Conservation (phyloP, 2,113 vertebrate species). For the Melospiza georgiana region DNA sequence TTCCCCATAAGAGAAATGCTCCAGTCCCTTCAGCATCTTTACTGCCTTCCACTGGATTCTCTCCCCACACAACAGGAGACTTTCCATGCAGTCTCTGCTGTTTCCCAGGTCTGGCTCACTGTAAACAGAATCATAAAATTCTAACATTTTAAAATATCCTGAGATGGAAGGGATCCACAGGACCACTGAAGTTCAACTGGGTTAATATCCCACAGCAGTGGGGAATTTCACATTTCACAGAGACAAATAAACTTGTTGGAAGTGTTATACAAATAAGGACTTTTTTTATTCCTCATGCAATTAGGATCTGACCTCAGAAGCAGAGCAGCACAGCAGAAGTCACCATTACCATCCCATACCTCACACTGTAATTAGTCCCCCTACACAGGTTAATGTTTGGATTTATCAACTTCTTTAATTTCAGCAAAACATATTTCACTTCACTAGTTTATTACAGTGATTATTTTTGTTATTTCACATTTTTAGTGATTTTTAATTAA, state of each 20-base stretch:
- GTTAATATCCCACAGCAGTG: background rate
- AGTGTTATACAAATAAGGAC: background rate
- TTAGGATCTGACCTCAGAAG: background rate
- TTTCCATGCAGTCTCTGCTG: fast-evolving
- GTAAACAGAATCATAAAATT: background rate
- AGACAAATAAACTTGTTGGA: background rate
- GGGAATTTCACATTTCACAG: background rate
- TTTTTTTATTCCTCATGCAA: background rate
- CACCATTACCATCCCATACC: fast-evolving
- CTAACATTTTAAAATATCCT: background rate
- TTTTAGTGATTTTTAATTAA: slow-evolving; percentile 57
- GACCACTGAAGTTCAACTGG: background rate
- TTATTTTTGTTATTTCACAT: slow-evolving; percentile 6
- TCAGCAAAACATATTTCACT: slow-evolving; percentile 13
- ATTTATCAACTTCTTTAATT: background rate
- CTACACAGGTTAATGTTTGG: background rate
- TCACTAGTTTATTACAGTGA: slow-evolving; percentile 2
- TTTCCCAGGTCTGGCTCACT: background rate
- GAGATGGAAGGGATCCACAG: background rate
- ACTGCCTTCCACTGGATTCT: background rate
- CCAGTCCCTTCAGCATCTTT: background rate
- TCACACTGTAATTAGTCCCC: background rate
- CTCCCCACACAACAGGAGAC: background rate
- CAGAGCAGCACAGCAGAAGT: background rate
- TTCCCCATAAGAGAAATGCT: background rate